A percentile compares a stretch with the other conserved stretches of the same genome.
Conservation (phyloP, 2,888 invertebrate genomes). For the Scrobipalpa atriplicella region DNA sequence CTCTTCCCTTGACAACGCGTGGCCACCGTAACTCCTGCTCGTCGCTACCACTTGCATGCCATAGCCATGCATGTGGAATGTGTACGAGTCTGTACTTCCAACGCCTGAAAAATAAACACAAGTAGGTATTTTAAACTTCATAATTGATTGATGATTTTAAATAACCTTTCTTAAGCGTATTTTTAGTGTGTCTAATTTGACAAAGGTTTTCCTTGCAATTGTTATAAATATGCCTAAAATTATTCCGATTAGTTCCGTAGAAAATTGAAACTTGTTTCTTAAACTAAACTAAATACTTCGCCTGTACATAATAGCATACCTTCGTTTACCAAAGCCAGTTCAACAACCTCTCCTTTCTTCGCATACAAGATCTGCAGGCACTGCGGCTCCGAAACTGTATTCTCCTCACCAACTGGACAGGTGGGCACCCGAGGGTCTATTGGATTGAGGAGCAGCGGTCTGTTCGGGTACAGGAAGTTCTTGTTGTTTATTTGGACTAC, state of each 20-base stretch:
- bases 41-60: slow-evolving; percentile 77
- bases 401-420: slow-evolving; percentile 68
- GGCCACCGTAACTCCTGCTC: slow-evolving; percentile 57
- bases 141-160: too few relatives aligned
- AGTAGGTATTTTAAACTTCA: not conserved
- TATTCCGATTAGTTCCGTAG: too few relatives aligned
- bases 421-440: slow-evolving; percentile 62
- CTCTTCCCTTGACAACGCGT: slow-evolving; percentile 63
- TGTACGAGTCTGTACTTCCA: slow-evolving; percentile 78
- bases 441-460: slow-evolving; percentile 81
- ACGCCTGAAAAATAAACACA: slow-evolving; percentile 61
- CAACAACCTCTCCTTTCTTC: slow-evolving; percentile 73
- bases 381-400: slow-evolving; percentile 62
- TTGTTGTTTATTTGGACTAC: slow-evolving; percentile 83
- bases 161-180: too few relatives aligned
- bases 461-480: slow-evolving; percentile 82
- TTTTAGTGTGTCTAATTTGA: too few relatives aligned
- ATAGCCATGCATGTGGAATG: slow-evolving; percentile 85
- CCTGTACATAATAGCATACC: slow-evolving; percentile 56
- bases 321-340: slow-evolving; percentile 84
- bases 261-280: too few relatives aligned
- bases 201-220: too few relatives aligned
- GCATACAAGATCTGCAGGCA: slow-evolving; percentile 82
- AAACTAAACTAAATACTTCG: too few relatives aligned
- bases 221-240: too few relatives aligned